Evolutionary conservation across 2,113 vertebrate genomes (phyloP).

Genomic region (Scatophagus argus): DNA sequence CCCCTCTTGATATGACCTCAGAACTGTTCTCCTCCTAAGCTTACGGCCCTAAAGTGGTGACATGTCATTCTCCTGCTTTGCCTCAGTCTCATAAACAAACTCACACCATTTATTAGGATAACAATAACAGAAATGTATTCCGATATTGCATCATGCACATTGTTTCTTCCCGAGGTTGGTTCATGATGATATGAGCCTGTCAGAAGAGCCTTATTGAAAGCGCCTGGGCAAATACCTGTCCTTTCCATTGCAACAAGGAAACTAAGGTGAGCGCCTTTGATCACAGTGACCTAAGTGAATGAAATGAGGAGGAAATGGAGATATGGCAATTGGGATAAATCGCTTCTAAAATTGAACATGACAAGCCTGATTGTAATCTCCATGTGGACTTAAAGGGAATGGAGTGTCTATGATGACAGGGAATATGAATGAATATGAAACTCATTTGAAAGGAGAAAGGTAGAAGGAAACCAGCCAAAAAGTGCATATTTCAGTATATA

Average conservation of each 20-base stretch:
- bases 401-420: constrained; percentile 63
- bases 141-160: constrained; percentile 4
- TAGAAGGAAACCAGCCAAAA: constrained; percentile 12
- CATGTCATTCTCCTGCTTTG: constrained; percentile 7
- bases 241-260: constrained; percentile 46
- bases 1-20: background rate
- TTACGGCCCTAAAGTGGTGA: background rate
- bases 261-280: constrained; percentile 75
- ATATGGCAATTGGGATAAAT: constrained; percentile 82
- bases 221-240: constrained; percentile 66
- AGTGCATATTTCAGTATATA: constrained; percentile 12
- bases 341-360: constrained; percentile 79
- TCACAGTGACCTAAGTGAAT: constrained; percentile 78
- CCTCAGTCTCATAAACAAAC: background rate
- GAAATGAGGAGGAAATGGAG: constrained; percentile 79
- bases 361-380: constrained; percentile 84
- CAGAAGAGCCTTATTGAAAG: constrained; percentile 53
- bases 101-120: background rate
- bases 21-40: background rate
- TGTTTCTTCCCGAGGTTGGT: constrained; percentile 31
- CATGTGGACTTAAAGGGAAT: constrained; percentile 70
- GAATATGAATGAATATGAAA: constrained; percentile 71
- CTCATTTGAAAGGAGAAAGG: constrained; percentile 39
- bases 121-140: background rate
- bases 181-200: constrained; percentile 55